Conservation (phyloP, 2,797 vertebrate genomes). For the Acanthopagrus latus region DNA sequence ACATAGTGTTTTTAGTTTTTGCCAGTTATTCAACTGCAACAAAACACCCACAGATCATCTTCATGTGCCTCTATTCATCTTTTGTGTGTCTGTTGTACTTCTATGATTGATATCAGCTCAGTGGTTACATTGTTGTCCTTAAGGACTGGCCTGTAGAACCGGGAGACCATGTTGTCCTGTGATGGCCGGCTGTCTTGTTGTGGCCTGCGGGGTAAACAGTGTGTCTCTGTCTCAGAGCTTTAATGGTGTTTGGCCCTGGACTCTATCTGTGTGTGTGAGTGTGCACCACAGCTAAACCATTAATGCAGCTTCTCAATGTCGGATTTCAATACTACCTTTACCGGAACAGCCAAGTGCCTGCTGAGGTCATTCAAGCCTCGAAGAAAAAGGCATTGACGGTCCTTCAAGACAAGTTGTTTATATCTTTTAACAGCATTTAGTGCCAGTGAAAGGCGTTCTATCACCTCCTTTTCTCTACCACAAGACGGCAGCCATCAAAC, state of each 20-base stretch:
- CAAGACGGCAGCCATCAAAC: slow-evolving; percentile 18
- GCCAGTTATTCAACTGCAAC: slow-evolving; percentile 15
- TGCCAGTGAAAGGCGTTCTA: slow-evolving; percentile 32
- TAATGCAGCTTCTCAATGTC: slow-evolving; percentile 40
- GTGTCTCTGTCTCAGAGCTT: slow-evolving; percentile 54
- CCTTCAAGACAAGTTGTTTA: slow-evolving; percentile 51
- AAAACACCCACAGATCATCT: slow-evolving; percentile 32
- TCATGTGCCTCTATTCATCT: slow-evolving; percentile 18
- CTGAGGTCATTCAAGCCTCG: slow-evolving; percentile 44
- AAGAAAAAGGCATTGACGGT: slow-evolving; percentile 23
- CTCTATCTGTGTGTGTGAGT: slow-evolving; percentile 19
- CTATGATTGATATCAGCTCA: slow-evolving; percentile 26
- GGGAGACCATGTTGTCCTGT: slow-evolving; percentile 57
- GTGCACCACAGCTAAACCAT: slow-evolving; percentile 12
- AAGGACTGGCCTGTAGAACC: slow-evolving; percentile 44
- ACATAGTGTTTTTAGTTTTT: neutral
- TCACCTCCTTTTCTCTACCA: slow-evolving; percentile 6
- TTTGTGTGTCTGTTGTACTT: slow-evolving; percentile 22
- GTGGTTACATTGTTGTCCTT: slow-evolving; percentile 40
- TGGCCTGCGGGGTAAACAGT: slow-evolving; percentile 67
- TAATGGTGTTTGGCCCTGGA: slow-evolving; percentile 50
- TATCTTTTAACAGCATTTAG: slow-evolving; percentile 21
- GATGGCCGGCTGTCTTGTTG: slow-evolving; percentile 55
- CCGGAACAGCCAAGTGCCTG: slow-evolving; percentile 21
- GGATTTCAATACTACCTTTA: slow-evolving; percentile 42